phyloP scores from a whole-genome alignment of 2,888 invertebrate genomes.

The Coelinius sp. region DNA sequence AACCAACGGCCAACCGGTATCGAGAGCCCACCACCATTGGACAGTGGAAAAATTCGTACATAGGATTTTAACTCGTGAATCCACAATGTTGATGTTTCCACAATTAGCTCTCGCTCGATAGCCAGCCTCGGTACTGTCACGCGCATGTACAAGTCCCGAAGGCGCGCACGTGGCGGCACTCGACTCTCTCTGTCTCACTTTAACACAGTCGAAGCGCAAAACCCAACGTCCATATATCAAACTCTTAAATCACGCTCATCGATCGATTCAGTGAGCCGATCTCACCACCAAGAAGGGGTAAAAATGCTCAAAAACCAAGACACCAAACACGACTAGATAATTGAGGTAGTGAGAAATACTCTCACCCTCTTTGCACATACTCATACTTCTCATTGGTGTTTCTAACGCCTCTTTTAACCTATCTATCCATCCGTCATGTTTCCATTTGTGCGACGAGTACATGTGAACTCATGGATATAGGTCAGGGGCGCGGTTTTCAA shows the following conservation, averaged over 20 bases:
- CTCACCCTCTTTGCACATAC: conserved; percentile 28
- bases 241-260: conserved; percentile 46
- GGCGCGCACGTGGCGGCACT: conserved; percentile 38
- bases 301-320: conserved; percentile 8
- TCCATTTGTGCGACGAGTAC: neutral
- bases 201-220: conserved; percentile 34
- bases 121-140: conserved; percentile 43
- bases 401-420: conserved; percentile 19
- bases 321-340: conserved; percentile 4
- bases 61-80: conserved; percentile 36
- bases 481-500: conserved; percentile 50
- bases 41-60: conserved; percentile 6
- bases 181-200: conserved; percentile 2
- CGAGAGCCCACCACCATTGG: neutral
- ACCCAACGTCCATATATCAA: conserved; percentile 41
- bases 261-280: conserved; percentile 41
- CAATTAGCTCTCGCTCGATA: conserved; percentile 51
- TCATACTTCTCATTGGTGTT: neutral
- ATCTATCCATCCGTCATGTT: conserved; percentile 34
- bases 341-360: neutral
- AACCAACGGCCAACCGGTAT: neutral
- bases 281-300: conserved; percentile 5
- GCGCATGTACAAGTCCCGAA: conserved; percentile 41
- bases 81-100: conserved; percentile 49
- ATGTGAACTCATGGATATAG: conserved; percentile 37